Evolutionary conservation across 2,888 invertebrate genomes (phyloP).

Genomic region (Drosophila peninsularis): DNA sequence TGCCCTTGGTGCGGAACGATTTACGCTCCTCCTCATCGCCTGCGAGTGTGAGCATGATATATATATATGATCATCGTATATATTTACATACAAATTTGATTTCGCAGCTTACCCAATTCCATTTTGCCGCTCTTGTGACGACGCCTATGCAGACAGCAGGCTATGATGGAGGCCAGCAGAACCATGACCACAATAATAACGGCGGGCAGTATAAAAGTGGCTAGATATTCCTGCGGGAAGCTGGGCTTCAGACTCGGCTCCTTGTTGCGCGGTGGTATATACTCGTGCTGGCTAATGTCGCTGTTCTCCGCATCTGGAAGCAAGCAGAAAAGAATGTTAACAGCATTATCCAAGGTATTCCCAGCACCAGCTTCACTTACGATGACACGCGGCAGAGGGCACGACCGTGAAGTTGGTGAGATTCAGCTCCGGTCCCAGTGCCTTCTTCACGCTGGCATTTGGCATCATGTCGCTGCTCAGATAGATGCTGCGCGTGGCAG

Average conservation of each 20-base stretch:
- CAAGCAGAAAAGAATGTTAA: background rate
- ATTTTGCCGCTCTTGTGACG: conserved; percentile 93
- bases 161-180: conserved; percentile 93
- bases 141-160: conserved; percentile 93
- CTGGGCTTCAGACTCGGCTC: conserved; percentile 84
- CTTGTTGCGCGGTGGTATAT: conserved; percentile 80
- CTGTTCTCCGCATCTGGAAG: conserved; percentile 65
- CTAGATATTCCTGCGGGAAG: conserved; percentile 88
- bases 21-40: conserved; percentile 92
- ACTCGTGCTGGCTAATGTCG: conserved; percentile 80
- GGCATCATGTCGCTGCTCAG: conserved; percentile 87
- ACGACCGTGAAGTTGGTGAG: conserved; percentile 86
- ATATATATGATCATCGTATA: no score
- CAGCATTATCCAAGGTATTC: background rate
- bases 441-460: conserved; percentile 86
- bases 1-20: conserved; percentile 92
- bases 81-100: no score
- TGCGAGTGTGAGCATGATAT: conserved; percentile 51
- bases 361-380: conserved; percentile 76
- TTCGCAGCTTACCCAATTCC: conserved; percentile 87
- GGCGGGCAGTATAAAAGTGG: conserved; percentile 95
- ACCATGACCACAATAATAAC: conserved; percentile 95
- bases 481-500: conserved; percentile 89
- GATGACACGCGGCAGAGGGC: conserved; percentile 86
- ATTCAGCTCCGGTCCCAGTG: conserved; percentile 88